Base-by-base conservation (phyloP, 2,888 invertebrate species). In the Oxytorus armatus region DNA sequence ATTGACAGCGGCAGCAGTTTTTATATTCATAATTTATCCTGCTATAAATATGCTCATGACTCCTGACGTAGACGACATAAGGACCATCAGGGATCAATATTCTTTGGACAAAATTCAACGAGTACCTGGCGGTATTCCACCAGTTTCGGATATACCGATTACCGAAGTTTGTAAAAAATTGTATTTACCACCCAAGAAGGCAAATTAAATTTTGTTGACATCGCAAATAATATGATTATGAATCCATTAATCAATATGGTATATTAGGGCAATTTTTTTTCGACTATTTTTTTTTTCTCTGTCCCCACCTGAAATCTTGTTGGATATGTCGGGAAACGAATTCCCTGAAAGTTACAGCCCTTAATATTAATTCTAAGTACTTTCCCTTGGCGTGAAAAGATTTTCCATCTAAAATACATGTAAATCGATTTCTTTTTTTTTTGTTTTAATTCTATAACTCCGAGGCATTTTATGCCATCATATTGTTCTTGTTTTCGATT, bases 1-100 rank as follows among this genome's bases (percentile, higher is more conserved):
- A 66, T 93, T 97, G 83, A 95, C 96, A 18, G 95, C 95, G 3
- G 91, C 97, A 1, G 94, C 95, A 36, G 92, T 96, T 69, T 96
- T 97, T 92, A 96, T 95, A 18, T 95, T 97, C 90, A 92, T 96
- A 55, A 95, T 98, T 86, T 98, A 98, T 92, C 97, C 97, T 5
- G 95, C 96, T 83, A 93, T 96, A 53, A 97, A 96, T 90, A 93
- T 97, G 82, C 93, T 95, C 72, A 93, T 97, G 92, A 96, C 96
- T 18, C 94, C 95, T 10, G 92, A 94, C 85, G 93, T 95, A 77
- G 93, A 96, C 90, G 95, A 94, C 86, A 88, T 95, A 69, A 92
- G 93, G 74, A 95, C 96, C 0, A 94, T 97, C 79, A 92, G 91
- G 49, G 96, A 96, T 89, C 90, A 93, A 84, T 92, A 92, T 88